phyloP scores from a whole-genome alignment of 2,888 invertebrate genomes.

The Caenorhabditis imperialis region DNA sequence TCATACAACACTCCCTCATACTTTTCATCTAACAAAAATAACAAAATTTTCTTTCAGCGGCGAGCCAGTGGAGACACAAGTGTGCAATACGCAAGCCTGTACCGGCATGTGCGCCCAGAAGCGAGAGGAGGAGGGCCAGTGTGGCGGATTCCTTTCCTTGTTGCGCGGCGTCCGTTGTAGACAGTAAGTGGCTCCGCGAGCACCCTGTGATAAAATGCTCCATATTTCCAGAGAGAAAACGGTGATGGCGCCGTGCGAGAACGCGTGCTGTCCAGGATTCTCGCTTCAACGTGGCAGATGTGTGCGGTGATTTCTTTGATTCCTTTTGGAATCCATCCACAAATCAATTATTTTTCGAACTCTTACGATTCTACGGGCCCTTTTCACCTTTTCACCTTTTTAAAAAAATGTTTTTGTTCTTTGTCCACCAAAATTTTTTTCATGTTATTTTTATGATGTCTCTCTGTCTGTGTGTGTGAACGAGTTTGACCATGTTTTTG shows the following conservation, averaged over 20 bases:
- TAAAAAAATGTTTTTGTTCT: neutral
- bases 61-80: slow-evolving; percentile 72
- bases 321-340: neutral
- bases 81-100: slow-evolving; percentile 76
- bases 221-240: slow-evolving; percentile 74
- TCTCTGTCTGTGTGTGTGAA: slow-evolving; percentile 35
- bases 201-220: neutral
- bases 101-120: slow-evolving; percentile 74
- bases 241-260: slow-evolving; percentile 72
- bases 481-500: slow-evolving; percentile 41
- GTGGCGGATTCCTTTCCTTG: slow-evolving; percentile 76
- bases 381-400: slow-evolving; percentile 1
- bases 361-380: slow-evolving; percentile 51
- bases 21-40: neutral
- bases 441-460: slow-evolving; percentile 14
- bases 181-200: slow-evolving; percentile 58
- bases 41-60: slow-evolving; percentile 68
- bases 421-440: neutral
- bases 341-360: slow-evolving; percentile 28
- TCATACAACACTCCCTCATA: neutral
- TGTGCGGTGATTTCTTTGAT: slow-evolving; percentile 50
- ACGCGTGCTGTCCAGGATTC: slow-evolving; percentile 76
- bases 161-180: slow-evolving; percentile 69
- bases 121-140: slow-evolving; percentile 69
- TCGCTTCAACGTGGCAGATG: slow-evolving; percentile 68